A percentile compares a stretch with the other conserved stretches of the same genome.
Evolutionary conservation across 2,797 vertebrate genomes (phyloP).

Genomic region (Halcyon smyrnensis): DNA sequence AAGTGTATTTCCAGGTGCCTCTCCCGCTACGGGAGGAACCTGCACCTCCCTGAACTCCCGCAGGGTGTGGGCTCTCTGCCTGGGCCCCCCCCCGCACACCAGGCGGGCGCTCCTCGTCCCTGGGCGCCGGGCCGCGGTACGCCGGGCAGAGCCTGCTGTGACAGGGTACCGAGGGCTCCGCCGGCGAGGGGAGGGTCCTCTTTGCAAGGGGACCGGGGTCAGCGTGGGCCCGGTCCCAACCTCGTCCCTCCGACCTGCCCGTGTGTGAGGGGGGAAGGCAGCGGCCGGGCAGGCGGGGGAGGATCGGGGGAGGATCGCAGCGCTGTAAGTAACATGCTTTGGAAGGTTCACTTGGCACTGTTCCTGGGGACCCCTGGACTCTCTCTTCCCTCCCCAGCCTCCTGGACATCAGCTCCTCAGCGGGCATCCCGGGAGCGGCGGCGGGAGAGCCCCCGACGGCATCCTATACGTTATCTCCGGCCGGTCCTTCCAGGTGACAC

Average conservation of each 20-base stretch:
- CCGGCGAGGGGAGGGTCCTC: not conserved
- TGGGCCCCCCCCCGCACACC: not conserved
- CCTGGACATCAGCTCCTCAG: not conserved
- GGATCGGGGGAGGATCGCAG: not conserved
- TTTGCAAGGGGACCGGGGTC: not conserved
- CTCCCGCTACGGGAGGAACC: not conserved
- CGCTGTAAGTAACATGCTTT: not conserved
- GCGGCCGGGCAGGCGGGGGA: not conserved
- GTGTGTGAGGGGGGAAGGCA: not conserved
- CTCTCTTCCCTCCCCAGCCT: not conserved
- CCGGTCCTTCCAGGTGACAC: not conserved
- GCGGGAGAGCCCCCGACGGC: not conserved
- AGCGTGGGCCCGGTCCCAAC: not conserved
- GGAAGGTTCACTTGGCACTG: not conserved
- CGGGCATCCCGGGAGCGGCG: not conserved
- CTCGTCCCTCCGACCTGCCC: too few species aligned
- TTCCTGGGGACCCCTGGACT: not conserved
- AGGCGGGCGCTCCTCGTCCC: not conserved
- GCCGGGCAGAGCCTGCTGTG: not conserved
- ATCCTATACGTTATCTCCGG: not conserved
- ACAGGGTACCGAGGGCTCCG: not conserved
- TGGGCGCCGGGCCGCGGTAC: not conserved
- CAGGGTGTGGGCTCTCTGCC: not conserved
- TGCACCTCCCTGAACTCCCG: not conserved
- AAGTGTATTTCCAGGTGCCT: constrained; percentile 31